Base-by-base conservation (phyloP, 2,888 invertebrate genomes). In the Timema cristinae region DNA sequence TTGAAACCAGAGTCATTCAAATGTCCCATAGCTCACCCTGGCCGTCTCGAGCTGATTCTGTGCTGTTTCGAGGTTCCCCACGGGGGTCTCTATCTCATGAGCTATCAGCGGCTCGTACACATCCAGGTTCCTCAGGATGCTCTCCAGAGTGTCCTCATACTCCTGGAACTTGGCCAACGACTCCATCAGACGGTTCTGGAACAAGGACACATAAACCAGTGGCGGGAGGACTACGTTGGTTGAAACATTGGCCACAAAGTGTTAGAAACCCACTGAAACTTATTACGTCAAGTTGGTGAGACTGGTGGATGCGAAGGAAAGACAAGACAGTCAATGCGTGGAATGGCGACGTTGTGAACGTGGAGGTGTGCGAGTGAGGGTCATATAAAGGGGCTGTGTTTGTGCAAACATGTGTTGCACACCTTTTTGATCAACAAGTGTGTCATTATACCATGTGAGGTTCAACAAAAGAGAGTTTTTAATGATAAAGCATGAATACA, bases 141-240 rank as follows among this genome's bases (percentile, higher is more conserved):
- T 92, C 78, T 93, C 92, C 73, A 97, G 83, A 0, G 94, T 94
- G 74, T 94, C 92, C 82, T 96, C 96, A 79, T 97, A 97, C 79
- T 95, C 94, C 80, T 94, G 91, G 84, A 97, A 98, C 81, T 96
- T 96, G 50, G 91, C 90, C 74, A 96, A 83, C 0, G 96, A 95
- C 79, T 97, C 97, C 51, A 91, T 86, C 51, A 97, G 84, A 54
- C 97, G 89, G 77, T 91, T 91, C 82, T 84, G 76, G 9, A 72
- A 73, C 5, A 32, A 63, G 67, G 66, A 68, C 73, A 32, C 32
- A 56, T 70, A 70, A 49, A 48, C 11, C 7, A n/a, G n/a, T 16
- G 61, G 10, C 15, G 32, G 10, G 32, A 59, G 32, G 15, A 56
- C 15, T 56, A 56, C n/a, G n/a, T n/a, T n/a, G n/a, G n/a, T n/a